A percentile compares a stretch with the other conserved stretches of the same genome.
Evolutionary conservation across 2,888 invertebrate genomes (phyloP).

Genomic region (Monoplex corrugatus): DNA sequence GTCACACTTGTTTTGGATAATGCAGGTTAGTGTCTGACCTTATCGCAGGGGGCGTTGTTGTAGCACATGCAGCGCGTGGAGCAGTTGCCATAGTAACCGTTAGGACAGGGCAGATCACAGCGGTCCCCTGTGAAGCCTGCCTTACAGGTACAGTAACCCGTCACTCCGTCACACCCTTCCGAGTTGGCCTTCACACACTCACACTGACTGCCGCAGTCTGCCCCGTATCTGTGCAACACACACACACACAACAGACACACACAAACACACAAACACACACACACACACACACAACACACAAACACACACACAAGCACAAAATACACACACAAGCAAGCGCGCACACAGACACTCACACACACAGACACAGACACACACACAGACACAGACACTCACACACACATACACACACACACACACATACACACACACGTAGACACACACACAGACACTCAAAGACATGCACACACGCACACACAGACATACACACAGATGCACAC

Average conservation of each 20-base stretch:
- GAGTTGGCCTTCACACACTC: constrained; percentile 61
- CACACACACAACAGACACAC: not conserved
- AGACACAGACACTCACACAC: too few species aligned
- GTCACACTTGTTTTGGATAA: too few species aligned
- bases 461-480: too few species aligned
- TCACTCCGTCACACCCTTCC: constrained; percentile 53
- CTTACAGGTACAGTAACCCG: constrained; percentile 63
- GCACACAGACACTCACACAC: too few species aligned
- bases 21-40: constrained; percentile 52
- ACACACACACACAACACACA: too few species aligned
- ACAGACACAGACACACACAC: too few species aligned
- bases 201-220: constrained; percentile 58
- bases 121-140: constrained; percentile 61
- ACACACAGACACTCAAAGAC: too few species aligned
- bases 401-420: too few species aligned
- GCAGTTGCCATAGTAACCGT: constrained; percentile 62
- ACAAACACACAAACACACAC: not conserved
- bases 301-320: too few species aligned
- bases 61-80: constrained; percentile 59
- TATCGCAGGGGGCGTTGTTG: constrained; percentile 64
- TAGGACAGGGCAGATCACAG: constrained; percentile 63
- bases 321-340: too few species aligned
- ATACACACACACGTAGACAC: too few species aligned
- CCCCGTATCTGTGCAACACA: constrained; percentile 40
- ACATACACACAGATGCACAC: too few species aligned